These are phyloP conservation scores for Aradus depressus DNA, from an alignment of 2,888 invertebrate species.

Conservation along the genomic window DNA sequence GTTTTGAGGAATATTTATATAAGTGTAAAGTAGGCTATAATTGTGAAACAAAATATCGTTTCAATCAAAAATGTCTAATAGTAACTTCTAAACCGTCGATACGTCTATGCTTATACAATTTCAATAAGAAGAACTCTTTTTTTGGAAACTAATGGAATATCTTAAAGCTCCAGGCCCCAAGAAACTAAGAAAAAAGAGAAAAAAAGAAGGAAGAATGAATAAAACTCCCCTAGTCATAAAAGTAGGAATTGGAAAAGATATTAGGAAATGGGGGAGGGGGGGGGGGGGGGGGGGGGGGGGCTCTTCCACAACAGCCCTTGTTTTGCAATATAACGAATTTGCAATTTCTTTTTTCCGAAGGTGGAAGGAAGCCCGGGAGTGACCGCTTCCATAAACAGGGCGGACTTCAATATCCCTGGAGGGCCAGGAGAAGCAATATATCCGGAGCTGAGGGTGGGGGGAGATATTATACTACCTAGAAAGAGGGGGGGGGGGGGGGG, in stretches of 20 bases:
- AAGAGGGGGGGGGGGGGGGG: conserved; percentile 2
- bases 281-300: no score
- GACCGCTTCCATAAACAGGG: conserved; percentile 17
- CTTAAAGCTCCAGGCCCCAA: background rate
- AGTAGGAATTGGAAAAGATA: conserved; percentile 18
- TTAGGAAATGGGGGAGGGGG: conserved; percentile 3
- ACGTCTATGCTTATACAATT: no score
- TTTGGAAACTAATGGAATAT: conserved; percentile 17
- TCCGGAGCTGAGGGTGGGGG: background rate
- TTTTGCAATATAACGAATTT: conserved; percentile 19
- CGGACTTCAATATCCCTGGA: conserved; percentile 14
- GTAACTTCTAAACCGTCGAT: no score
- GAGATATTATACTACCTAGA: no score
- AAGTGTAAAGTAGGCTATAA: no score
- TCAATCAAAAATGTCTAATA: no score
- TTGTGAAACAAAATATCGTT: no score
- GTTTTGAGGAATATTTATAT: no score
- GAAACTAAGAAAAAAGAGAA: background rate
- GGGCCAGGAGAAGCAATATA: conserved; percentile 11
- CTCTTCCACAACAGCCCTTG: no score
- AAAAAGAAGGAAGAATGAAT: no score
- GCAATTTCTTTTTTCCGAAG: conserved; percentile 20
- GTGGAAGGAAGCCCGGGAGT: no score
- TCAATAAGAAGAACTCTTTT: no score
- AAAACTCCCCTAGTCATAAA: conserved; percentile 18